Base-by-base conservation (phyloP, 30 jellyfish, hydroid and myxozoan genomes). In the Aurelia sp. region DNA sequence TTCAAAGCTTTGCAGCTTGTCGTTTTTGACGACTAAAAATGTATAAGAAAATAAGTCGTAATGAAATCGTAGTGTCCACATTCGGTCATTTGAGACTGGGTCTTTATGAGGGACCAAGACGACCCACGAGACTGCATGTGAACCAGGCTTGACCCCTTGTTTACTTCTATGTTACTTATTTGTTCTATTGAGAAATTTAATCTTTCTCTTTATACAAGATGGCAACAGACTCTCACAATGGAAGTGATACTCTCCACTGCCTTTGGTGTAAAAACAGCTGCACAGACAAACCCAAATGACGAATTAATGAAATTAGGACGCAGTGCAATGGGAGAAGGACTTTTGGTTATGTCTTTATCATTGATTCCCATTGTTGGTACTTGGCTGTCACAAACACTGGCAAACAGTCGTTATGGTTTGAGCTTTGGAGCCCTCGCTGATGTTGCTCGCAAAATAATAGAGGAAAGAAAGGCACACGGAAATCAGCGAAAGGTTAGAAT, bases 211-310 rank as follows among this genome's bases (percentile, higher is more conserved):
- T 7, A 18, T 55, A 66, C 58, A 4, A 87, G 96, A 47, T 77
- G 83, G 74, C 87, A 60, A 40, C 80, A 87, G 60, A 18, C 76
- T 8, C 63, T 87, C n/a, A 77, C 91, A 38, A 31, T 87, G 81
- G 91, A 77, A 17, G 87, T 87, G 74, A 76, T 76, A 19, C 53
- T 86, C 20, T 86, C 96, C 15, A 40, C 96, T 5, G 90, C 90
- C 18, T 86, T 74, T 66, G 96, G 96, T 22, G 50, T 75, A 2
- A 50, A 76, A 52, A 13, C 96, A 2, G 94, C 60, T 17, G 64
- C 80, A 48, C 94, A 85, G 80, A 85, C 94, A 22, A 73, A 85
- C 51, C 94, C 88, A 59, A 55, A 73, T 64, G 96, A 86, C 31
- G 57, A 62, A 24, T 72, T 86, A 21, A 66, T 88, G 61, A 5